Conservation (phyloP, 2,888 invertebrate genomes). For the Limnephilus marmoratus region DNA sequence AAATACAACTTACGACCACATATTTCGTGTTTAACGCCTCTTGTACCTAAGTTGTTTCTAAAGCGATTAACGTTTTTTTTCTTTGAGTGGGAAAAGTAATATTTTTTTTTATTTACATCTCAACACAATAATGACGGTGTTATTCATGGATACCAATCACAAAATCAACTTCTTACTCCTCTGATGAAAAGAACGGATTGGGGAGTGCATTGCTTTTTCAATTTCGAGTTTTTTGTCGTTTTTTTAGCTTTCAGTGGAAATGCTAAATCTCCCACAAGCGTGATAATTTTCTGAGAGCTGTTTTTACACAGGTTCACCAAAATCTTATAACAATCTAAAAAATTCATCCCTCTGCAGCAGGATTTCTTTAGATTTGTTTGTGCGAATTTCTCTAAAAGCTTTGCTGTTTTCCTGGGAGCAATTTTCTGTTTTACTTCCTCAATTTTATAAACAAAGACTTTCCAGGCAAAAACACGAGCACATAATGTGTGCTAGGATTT, state of each 20-base stretch:
- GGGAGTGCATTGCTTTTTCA: background rate
- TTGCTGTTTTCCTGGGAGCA: background rate
- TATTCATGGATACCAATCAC: background rate
- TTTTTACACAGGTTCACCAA: background rate
- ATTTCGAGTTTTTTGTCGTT: background rate
- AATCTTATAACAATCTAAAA: background rate
- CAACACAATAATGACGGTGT: background rate
- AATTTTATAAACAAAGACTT: background rate
- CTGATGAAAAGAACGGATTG: background rate
- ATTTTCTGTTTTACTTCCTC: background rate
- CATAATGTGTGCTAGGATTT: background rate
- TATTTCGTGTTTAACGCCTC: background rate
- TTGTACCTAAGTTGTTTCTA: background rate
- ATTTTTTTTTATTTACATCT: background rate
- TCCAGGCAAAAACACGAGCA: background rate
- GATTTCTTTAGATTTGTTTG: background rate
- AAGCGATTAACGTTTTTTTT: background rate
- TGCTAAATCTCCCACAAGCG: background rate
- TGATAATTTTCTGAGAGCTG: background rate
- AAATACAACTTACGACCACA: background rate
- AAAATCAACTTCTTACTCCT: background rate
- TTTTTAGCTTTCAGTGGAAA: background rate
- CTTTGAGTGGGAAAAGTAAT: background rate
- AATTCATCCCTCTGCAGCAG: background rate
- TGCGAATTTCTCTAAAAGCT: background rate